Evolutionary conservation across 2,797 vertebrate species (phyloP).

Genomic region (Notolabrus celidotus): DNA sequence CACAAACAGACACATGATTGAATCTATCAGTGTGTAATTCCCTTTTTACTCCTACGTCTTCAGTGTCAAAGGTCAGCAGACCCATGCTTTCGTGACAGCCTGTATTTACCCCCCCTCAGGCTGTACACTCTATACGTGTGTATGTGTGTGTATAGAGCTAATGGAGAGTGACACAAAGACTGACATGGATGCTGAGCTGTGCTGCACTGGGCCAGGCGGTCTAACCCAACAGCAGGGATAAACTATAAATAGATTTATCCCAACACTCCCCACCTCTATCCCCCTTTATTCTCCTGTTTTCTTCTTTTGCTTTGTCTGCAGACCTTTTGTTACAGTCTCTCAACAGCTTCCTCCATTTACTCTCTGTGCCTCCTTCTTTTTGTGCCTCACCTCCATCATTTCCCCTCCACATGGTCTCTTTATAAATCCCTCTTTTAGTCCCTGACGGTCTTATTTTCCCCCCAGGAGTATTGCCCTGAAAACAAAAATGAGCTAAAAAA

Average conservation of each 20-base stretch:
- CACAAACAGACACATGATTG: conserved; percentile 4
- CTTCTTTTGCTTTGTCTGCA: conserved; percentile 50
- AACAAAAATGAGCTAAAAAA: conserved; percentile 25
- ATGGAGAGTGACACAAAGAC: conserved; percentile 71
- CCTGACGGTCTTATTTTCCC: too few species aligned
- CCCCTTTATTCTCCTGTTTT: conserved; percentile 33
- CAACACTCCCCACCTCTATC: conserved; percentile 24
- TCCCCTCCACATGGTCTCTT: not conserved
- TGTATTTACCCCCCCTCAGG: conserved; percentile 28
- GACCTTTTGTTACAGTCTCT: conserved; percentile 33
- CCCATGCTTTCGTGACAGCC: conserved; percentile 30
- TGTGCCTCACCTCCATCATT: not conserved
- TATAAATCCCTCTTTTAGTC: too few species aligned
- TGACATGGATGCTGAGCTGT: conserved; percentile 78
- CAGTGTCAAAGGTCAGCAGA: conserved; percentile 48
- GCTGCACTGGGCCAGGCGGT: conserved; percentile 64
- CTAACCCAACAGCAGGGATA: conserved; percentile 78
- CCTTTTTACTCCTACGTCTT: conserved; percentile 15
- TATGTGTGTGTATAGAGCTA: conserved; percentile 45
- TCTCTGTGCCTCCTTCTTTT: not conserved
- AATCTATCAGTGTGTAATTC: conserved; percentile 31
- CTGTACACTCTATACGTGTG: conserved; percentile 14
- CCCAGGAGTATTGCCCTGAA: conserved; percentile 7
- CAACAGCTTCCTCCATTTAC: not conserved
- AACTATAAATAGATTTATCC: conserved; percentile 82